Conservation (phyloP, 2,888 invertebrate genomes). For the Charanyca ferruginea region DNA sequence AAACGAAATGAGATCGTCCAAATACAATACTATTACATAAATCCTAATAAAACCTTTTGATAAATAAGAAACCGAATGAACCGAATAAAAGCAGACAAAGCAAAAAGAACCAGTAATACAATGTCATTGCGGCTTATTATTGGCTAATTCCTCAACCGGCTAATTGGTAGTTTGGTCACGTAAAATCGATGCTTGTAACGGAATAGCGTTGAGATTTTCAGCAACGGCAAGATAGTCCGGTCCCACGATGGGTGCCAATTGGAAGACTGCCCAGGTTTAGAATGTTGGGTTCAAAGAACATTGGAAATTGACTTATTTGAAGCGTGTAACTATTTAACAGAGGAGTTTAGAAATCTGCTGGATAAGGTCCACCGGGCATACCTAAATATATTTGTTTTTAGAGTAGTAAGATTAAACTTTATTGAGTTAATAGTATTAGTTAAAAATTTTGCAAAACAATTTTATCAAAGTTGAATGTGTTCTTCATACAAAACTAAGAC, state of each 20-base stretch:
- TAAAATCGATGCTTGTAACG: constrained; percentile 54
- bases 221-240: constrained; percentile 40
- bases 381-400: background rate
- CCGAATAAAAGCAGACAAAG: constrained; percentile 29
- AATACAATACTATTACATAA: constrained; percentile 2
- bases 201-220: constrained; percentile 47
- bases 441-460: too few species aligned
- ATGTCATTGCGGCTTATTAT: constrained; percentile 55
- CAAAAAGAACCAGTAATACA: constrained; percentile 46
- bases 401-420: background rate
- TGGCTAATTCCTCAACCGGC: constrained; percentile 44
- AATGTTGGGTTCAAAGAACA: constrained; percentile 45
- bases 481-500: too few species aligned
- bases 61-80: constrained; percentile 43
- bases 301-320: constrained; percentile 62
- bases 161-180: constrained; percentile 62
- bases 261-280: constrained; percentile 57
- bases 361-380: background rate
- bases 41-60: constrained; percentile 25
- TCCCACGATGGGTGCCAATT: constrained; percentile 62
- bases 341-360: constrained; percentile 15
- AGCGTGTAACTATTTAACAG: constrained; percentile 36
- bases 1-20: background rate
- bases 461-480: too few species aligned
- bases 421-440: background rate